Conservation (phyloP, 2,113 vertebrate genomes). For the Lasiurus cinereus region DNA sequence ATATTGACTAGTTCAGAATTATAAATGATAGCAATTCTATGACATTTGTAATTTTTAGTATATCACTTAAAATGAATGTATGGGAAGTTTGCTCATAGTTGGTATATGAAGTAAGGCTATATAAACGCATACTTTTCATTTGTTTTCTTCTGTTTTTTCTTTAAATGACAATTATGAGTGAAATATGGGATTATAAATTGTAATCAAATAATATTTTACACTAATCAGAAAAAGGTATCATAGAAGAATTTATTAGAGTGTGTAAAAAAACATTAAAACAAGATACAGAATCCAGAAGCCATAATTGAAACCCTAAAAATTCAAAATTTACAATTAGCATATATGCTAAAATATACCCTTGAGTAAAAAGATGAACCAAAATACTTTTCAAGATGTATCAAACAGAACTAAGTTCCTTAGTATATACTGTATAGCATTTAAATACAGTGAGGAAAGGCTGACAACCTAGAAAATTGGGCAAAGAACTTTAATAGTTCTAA, state of each 20-base stretch:
- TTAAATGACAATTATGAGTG: slow-evolving; percentile 24
- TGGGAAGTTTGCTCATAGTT: background rate
- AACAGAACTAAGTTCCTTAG: background rate
- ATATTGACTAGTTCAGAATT: background rate
- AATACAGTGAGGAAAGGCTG: slow-evolving; percentile 39
- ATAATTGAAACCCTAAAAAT: slow-evolving; percentile 9
- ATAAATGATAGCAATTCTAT: background rate
- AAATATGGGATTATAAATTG: background rate
- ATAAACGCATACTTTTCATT: background rate
- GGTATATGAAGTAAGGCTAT: background rate
- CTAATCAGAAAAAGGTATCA: slow-evolving; percentile 8
- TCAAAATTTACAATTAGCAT: slow-evolving; percentile 9
- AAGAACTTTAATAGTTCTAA: slow-evolving; percentile 19
- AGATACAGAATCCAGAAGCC: background rate
- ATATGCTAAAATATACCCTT: background rate
- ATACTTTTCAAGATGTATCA: slow-evolving; percentile 30
- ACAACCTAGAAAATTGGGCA: slow-evolving; percentile 48
- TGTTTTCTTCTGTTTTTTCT: slow-evolving; percentile 27
- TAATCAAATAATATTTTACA: slow-evolving; percentile 38
- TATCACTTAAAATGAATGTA: background rate
- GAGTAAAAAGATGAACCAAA: background rate
- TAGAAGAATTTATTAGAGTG: background rate
- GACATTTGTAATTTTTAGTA: background rate
- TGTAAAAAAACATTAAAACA: background rate
- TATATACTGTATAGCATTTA: background rate